Percentiles rank a stretch among this genome's conserved stretches.
Evolutionary conservation across 2,797 vertebrate species (phyloP).

Genomic region (Meda fulgida): DNA sequence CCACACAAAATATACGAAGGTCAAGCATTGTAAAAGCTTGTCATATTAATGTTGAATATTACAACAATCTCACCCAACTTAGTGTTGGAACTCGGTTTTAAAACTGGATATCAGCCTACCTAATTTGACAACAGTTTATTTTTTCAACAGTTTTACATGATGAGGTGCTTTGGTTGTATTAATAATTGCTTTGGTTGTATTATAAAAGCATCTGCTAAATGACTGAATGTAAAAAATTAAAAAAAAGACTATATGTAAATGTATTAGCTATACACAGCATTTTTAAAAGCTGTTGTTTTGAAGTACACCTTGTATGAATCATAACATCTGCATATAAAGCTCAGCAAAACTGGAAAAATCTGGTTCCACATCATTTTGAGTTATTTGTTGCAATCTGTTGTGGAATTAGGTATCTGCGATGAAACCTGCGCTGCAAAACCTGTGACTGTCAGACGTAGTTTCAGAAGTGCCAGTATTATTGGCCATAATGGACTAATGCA

Average conservation of each 20-base stretch:
- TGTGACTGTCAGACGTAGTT: not conserved
- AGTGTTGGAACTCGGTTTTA: not conserved
- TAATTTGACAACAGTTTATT: not conserved
- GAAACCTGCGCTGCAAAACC: not conserved
- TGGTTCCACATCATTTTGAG: not conserved
- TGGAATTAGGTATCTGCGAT: not conserved
- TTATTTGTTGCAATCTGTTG: not conserved
- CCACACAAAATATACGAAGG: not conserved
- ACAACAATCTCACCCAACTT: not conserved
- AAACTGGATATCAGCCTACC: not conserved
- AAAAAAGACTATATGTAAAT: no score
- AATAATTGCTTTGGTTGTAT: no score
- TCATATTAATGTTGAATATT: not conserved
- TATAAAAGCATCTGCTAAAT: no score
- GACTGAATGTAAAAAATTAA: no score
- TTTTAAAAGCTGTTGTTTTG: conserved; percentile 20
- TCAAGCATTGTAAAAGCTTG: not conserved
- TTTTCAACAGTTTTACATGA: not conserved
- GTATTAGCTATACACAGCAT: not conserved
- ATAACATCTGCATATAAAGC: conserved; percentile 13
- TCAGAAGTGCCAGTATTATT: conserved; percentile 31
- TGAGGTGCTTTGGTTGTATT: not conserved
- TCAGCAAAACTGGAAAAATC: not conserved
- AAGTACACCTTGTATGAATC: not conserved
- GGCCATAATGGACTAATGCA: conserved; percentile 46